Evolutionary conservation across 2,888 invertebrate species (phyloP).

Genomic region (Ethmia dodecea): DNA sequence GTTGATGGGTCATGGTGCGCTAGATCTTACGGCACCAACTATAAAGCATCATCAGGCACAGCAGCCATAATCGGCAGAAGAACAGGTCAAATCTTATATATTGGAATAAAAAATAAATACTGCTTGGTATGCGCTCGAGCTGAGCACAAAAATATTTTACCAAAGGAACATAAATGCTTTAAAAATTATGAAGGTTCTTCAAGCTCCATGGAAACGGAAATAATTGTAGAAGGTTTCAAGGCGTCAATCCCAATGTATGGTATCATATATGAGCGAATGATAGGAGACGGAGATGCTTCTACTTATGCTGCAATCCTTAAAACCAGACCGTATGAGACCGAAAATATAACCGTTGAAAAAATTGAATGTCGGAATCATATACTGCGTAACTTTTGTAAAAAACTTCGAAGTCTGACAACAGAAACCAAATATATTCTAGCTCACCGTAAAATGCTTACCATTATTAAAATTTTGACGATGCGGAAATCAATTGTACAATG

Average conservation of each 20-base stretch:
- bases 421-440: slow-evolving; percentile 19
- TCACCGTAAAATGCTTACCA: slow-evolving; percentile 7
- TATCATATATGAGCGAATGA: slow-evolving; percentile 14
- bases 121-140: slow-evolving; percentile 5
- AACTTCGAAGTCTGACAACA: slow-evolving; percentile 11
- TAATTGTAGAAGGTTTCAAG: slow-evolving; percentile 20
- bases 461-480: slow-evolving; percentile 7
- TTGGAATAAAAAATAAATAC: not conserved
- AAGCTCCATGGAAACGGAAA: slow-evolving; percentile 17
- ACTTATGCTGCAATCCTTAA: slow-evolving; percentile 8
- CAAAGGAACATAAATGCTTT: slow-evolving; percentile 14
- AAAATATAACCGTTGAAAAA: slow-evolving; percentile 4
- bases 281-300: slow-evolving; percentile 16
- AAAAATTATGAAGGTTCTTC: slow-evolving; percentile 18
- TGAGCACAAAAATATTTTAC: slow-evolving; percentile 8
- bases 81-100: not conserved
- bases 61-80: not conserved
- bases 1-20: not conserved
- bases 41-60: not conserved
- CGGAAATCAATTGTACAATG: slow-evolving; percentile 8
- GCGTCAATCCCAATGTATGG: slow-evolving; percentile 14
- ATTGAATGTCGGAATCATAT: slow-evolving; percentile 23
- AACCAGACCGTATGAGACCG: slow-evolving; percentile 1
- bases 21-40: not conserved
- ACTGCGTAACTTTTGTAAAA: slow-evolving; percentile 19